Percentiles rank a stretch among this genome's conserved stretches.
Conservation (phyloP, 2,888 invertebrate genomes). For the Seladonia tumulorum region DNA sequence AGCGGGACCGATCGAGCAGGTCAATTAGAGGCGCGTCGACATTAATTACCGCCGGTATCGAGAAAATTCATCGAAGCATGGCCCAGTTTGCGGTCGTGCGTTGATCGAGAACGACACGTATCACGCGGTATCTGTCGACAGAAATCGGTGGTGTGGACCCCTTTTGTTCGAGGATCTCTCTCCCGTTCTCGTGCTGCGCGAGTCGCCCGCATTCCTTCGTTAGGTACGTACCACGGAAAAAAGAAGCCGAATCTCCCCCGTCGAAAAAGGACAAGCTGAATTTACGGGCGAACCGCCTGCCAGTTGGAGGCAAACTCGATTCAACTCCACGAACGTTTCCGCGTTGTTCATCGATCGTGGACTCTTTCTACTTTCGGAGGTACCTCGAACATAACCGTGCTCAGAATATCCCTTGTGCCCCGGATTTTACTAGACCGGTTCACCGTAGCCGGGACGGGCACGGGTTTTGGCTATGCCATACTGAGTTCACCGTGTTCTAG, state of each 20-base stretch:
- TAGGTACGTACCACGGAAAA: constrained; percentile 59
- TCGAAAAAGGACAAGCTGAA: constrained; percentile 60
- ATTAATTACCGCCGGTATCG: constrained; percentile 41
- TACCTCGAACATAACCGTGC: neutral
- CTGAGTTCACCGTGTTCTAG: too few species aligned
- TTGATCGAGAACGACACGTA: neutral
- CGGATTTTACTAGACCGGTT: too few species aligned
- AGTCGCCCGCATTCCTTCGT: constrained; percentile 73
- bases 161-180: constrained; percentile 65
- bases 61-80: constrained; percentile 46
- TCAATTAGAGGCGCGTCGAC: constrained; percentile 26
- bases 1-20: constrained; percentile 6
- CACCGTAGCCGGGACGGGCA: too few species aligned
- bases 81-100: constrained; percentile 48
- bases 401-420: too few species aligned
- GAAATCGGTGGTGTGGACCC: constrained; percentile 58
- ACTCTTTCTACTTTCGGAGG: neutral
- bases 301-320: constrained; percentile 52
- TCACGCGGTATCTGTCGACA: constrained; percentile 35
- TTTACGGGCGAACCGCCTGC: constrained; percentile 61
- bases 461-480: too few species aligned
- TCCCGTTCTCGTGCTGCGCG: constrained; percentile 53
- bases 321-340: constrained; percentile 33
- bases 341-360: neutral
- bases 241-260: constrained; percentile 37